phyloP scores from a whole-genome alignment of 2,888 invertebrate genomes.

The Leptopilina syphax region DNA sequence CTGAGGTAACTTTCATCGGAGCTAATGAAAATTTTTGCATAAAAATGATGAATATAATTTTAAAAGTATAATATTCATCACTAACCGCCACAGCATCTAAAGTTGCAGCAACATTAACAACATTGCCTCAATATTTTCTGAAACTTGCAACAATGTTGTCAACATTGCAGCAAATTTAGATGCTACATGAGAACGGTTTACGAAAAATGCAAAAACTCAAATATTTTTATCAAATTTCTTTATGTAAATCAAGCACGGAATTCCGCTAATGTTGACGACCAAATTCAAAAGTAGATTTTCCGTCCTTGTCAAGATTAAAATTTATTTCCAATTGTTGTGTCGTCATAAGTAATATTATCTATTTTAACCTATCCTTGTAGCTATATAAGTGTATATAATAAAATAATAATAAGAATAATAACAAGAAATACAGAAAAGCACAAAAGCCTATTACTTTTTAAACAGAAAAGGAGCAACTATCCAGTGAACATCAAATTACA shows the following conservation, averaged over 20 bases:
- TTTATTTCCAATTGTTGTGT: constrained; percentile 6
- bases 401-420: not conserved
- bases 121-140: too few relatives aligned
- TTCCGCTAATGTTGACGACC: not conserved
- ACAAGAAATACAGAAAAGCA: not conserved
- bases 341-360: constrained; percentile 13
- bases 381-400: not conserved
- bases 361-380: not conserved
- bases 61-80: too few relatives aligned
- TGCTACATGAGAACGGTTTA: too few relatives aligned
- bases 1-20: too few relatives aligned
- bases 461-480: constrained; percentile 22
- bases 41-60: too few relatives aligned
- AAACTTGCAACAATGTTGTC: too few relatives aligned
- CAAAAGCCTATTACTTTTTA: not conserved
- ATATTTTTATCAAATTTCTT: not conserved
- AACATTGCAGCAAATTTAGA: too few relatives aligned
- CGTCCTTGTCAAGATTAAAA: constrained; percentile 27
- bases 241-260: constrained; percentile 19
- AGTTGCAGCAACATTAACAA: too few relatives aligned
- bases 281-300: constrained; percentile 31
- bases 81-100: too few relatives aligned
- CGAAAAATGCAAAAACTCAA: too few relatives aligned
- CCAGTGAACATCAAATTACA: constrained; percentile 4
- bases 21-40: too few relatives aligned